Evolutionary conservation across 2,113 vertebrate genomes (phyloP).

Genomic region (Datnioides undecimradiatus): DNA sequence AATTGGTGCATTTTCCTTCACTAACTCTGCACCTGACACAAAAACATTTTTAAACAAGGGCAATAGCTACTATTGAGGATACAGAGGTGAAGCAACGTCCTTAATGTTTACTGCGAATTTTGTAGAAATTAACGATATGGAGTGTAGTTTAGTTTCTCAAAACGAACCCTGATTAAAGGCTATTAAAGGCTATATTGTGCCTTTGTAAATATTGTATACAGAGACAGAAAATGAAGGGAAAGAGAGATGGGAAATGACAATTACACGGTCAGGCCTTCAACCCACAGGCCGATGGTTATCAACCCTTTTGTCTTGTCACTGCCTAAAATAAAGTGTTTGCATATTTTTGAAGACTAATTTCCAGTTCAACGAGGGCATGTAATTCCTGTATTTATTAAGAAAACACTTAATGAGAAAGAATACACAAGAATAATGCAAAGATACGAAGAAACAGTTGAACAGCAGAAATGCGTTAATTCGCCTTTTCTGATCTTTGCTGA

Average conservation of each 20-base stretch:
- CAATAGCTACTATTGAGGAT: background rate
- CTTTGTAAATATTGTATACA: no score
- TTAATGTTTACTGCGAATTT: slow-evolving; percentile 15
- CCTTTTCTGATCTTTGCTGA: background rate
- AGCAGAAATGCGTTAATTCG: background rate
- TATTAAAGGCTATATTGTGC: background rate
- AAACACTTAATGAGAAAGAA: no score
- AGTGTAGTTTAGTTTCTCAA: background rate
- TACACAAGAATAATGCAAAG: background rate
- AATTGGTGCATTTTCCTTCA: background rate
- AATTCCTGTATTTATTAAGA: no score
- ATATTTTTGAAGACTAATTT: background rate
- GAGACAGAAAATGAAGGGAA: background rate
- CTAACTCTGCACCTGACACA: background rate
- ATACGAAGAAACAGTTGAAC: background rate
- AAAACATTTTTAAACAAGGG: background rate
- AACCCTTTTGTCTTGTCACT: no score
- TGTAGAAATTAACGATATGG: background rate
- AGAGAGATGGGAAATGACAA: background rate
- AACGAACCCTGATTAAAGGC: background rate
- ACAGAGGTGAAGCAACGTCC: background rate
- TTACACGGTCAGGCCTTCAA: background rate
- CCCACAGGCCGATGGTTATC: no score
- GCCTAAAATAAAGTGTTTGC: no score
- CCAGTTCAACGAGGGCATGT: background rate